A percentile compares a stretch with the other conserved stretches of the same genome.
phyloP scores from a whole-genome alignment of 2,888 invertebrate species.

The Amblyjoppa proteus region DNA sequence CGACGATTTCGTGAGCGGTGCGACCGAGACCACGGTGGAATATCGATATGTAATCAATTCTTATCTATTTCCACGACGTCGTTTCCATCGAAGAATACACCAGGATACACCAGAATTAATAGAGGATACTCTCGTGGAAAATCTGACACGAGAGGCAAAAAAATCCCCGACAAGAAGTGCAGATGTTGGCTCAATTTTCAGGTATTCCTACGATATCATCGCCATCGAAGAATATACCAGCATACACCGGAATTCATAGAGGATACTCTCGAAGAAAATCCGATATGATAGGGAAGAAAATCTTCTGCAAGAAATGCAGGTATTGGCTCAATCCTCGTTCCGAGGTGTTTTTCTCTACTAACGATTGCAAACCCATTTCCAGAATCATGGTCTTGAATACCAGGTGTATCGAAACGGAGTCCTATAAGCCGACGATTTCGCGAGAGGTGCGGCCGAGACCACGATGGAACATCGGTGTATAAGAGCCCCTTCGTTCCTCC shows the following conservation, averaged over 20 bases:
- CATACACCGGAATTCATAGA: not conserved
- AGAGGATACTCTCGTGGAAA: not conserved
- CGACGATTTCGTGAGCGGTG: slow-evolving; percentile 73
- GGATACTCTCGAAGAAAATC: not conserved
- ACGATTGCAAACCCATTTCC: slow-evolving; percentile 19
- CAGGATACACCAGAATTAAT: not conserved
- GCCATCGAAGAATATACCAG: not conserved
- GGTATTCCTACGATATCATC: not conserved
- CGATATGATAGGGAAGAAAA: not conserved
- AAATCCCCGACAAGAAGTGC: not conserved
- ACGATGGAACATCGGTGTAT: slow-evolving; percentile 9
- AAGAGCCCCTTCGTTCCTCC: slow-evolving; percentile 44
- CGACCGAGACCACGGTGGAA: not conserved
- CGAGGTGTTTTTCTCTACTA: not conserved
- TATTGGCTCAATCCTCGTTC: not conserved
- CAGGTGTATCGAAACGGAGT: slow-evolving; percentile 73
- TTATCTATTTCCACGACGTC: not conserved
- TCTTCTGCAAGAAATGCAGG: not conserved
- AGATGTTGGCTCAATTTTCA: not conserved
- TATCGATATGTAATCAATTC: slow-evolving; percentile 8
- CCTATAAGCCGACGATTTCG: slow-evolving; percentile 76
- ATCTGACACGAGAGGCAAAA: not conserved
- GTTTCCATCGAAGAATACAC: not conserved
- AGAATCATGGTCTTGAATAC: not conserved
- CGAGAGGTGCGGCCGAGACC: slow-evolving; percentile 25